These are phyloP conservation scores for Eulemur rubriventer DNA, from an alignment of 2,797 vertebrate species.

Conservation along the genomic window DNA sequence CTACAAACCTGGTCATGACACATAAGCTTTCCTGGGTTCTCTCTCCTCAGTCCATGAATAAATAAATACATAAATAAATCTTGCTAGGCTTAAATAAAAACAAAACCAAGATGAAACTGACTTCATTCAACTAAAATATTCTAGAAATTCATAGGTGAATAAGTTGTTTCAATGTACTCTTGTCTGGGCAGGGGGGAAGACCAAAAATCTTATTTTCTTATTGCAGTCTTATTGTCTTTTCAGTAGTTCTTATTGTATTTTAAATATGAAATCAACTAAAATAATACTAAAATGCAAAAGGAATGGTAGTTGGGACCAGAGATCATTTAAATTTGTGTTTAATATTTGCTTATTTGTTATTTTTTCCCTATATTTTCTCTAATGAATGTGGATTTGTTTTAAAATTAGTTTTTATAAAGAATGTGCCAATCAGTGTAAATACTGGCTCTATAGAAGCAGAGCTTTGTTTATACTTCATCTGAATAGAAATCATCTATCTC, in stretches of 20 bases:
- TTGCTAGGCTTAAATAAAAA: background rate
- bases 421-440: slow-evolving; percentile 42
- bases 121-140: slow-evolving; percentile 22
- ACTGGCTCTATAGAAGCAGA: background rate
- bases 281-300: slow-evolving; percentile 1
- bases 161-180: background rate
- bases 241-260: background rate
- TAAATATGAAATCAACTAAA: slow-evolving; percentile 17
- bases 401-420: slow-evolving; percentile 32
- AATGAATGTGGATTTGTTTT: slow-evolving; percentile 24
- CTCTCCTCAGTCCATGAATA: background rate
- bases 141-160: background rate
- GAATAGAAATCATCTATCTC: slow-evolving; percentile 61
- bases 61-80: background rate
- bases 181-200: background rate
- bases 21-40: background rate
- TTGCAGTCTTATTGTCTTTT: background rate
- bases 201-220: background rate
- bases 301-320: background rate
- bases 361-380: slow-evolving; percentile 10
- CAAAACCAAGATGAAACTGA: background rate
- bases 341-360: background rate
- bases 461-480: slow-evolving; percentile 52
- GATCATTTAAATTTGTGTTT: slow-evolving; percentile 22
- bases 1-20: background rate